Evolutionary conservation across 1,140 invertebrate species (phyloP).

Genomic region (Papilio helenus): DNA sequence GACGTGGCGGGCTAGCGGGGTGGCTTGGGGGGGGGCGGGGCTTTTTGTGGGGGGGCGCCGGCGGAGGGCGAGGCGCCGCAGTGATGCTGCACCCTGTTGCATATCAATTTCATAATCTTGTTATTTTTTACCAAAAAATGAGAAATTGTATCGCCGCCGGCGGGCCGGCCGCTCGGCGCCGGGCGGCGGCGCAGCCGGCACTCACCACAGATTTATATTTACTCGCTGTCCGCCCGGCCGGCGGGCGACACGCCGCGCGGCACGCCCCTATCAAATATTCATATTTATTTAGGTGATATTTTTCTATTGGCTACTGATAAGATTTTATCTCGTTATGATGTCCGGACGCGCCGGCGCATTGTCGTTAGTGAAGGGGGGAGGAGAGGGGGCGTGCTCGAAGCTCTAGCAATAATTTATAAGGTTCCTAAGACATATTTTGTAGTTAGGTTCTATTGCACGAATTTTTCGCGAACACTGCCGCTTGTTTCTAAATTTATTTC

Average conservation of each 20-base stretch:
- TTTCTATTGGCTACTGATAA: constrained; percentile 83
- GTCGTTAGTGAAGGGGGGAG: constrained; percentile 57
- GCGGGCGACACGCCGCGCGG: constrained; percentile 49
- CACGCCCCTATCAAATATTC: constrained; percentile 64
- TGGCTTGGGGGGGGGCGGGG: constrained; percentile 39
- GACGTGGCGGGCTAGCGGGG: constrained; percentile 37
- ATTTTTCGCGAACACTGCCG: constrained; percentile 81
- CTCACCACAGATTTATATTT: constrained; percentile 51
- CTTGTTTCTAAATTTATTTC: constrained; percentile 75
- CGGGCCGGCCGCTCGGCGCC: constrained; percentile 39
- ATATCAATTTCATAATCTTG: constrained; percentile 73
- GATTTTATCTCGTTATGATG: constrained; percentile 76
- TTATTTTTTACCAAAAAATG: constrained; percentile 75
- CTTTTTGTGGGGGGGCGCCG: constrained; percentile 46
- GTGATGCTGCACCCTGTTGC: constrained; percentile 59
- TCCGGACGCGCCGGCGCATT: constrained; percentile 62
- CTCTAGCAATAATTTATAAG: constrained; percentile 83
- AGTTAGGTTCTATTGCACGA: constrained; percentile 82
- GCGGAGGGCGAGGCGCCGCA: constrained; percentile 60
- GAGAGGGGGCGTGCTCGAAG: constrained; percentile 68
- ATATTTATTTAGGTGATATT: constrained; percentile 82
- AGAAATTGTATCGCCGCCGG: constrained; percentile 55
- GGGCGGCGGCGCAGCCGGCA: constrained; percentile 34
- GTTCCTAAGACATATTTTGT: constrained; percentile 82
- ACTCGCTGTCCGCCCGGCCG: constrained; percentile 43